Evolutionary conservation across 2,797 vertebrate species (phyloP).

Genomic region (Hylomyscus alleni): DNA sequence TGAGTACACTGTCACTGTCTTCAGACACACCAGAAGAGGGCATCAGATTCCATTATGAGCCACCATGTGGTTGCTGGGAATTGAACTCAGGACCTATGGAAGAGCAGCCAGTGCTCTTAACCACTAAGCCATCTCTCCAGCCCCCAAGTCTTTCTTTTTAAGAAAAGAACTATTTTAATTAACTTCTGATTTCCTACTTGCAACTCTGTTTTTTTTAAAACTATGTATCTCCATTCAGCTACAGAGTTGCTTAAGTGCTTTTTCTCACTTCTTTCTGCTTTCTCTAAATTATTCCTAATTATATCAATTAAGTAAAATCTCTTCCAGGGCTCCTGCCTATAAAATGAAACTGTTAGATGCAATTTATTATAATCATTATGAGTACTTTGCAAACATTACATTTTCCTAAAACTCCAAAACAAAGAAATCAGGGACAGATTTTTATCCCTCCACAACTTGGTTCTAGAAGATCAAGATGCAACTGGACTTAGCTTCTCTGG

Average conservation of each 20-base stretch:
- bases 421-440: not conserved
- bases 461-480: slow-evolving; percentile 62
- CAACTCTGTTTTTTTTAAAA: not conserved
- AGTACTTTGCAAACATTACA: slow-evolving; percentile 36
- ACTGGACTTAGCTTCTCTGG: slow-evolving; percentile 69
- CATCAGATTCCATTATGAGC: no score
- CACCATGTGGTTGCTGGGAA: no score
- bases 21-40: no score
- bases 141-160: not conserved
- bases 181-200: slow-evolving; percentile 46
- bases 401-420: slow-evolving; percentile 16
- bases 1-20: no score
- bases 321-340: slow-evolving; percentile 20
- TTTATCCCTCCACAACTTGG: not conserved
- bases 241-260: slow-evolving; percentile 45
- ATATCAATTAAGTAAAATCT: slow-evolving; percentile 35
- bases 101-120: no score
- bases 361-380: slow-evolving; percentile 41
- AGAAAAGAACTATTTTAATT: slow-evolving; percentile 15
- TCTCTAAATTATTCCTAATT: slow-evolving; percentile 37
- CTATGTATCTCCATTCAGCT: not conserved
- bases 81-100: no score
- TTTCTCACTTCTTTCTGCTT: not conserved
- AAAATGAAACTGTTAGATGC: slow-evolving; percentile 47
- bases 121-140: no score